Base-by-base conservation (phyloP, 2,888 invertebrate species). In the Nomada goodeniana region DNA sequence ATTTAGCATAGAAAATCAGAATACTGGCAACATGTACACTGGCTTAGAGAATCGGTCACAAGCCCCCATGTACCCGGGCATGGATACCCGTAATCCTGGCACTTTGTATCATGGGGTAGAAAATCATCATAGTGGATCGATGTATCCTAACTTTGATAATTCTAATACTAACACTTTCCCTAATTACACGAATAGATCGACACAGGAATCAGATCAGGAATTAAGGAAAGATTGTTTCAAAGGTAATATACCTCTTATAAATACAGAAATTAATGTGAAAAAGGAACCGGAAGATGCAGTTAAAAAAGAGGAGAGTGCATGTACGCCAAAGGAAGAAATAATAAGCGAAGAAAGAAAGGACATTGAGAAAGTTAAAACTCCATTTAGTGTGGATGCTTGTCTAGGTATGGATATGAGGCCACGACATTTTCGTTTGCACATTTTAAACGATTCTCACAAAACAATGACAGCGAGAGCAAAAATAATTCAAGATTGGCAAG, bases 381-480 rank as follows among this genome's bases (percentile, higher is more conserved):
- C 93, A 0, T 92, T 82, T 65, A 88, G 85, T 57, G 93, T 93
- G 2, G 93, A 93, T 65, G 83, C 93, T 4, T 92, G 93, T 4
- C 65, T 90, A 23, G 92, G 92, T 15, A 47, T 92, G 83, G 93
- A 92, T 44, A 20, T 88, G n/a, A 95, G 97, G 68, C 95, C 97
- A 0, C 95, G 99, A 59, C 96, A 97, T 87, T 99, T 99, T 92
- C 96, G 97, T 64, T 96, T 99, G 7, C 98, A 97, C 92, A 97
- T 99, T 15, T 95, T 99, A 63, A 99, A 99, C 91, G 99, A 99
- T 93, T 97, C 97, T 84, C 98, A 98, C 91, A 99, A 99, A 94
- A 98, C 98, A 0, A 95, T 98, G 90, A 96, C 96, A 63, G 97
- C 98, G 79, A 95, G 99, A 69, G 97, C 98, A 3, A 97, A 97